A percentile compares a stretch with the other conserved stretches of the same genome.
These are phyloP conservation scores for Hipposideros larvatus DNA, from an alignment of 2,797 vertebrate species.

Conservation along the genomic window DNA sequence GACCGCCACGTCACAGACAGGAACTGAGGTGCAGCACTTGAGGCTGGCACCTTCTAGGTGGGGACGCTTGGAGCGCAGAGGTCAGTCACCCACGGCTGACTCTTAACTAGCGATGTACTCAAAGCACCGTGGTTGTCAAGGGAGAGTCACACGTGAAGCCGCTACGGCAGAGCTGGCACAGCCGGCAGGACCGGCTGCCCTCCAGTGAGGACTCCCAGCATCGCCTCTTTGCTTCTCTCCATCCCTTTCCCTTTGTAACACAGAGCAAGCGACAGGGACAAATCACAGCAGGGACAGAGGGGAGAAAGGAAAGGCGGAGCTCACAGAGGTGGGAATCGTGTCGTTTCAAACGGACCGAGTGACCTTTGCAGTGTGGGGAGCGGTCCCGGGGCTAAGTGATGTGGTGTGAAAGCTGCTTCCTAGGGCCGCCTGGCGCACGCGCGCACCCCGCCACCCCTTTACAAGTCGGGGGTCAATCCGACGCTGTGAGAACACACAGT, in stretches of 20 bases:
- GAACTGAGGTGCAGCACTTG: background rate
- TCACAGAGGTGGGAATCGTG: background rate
- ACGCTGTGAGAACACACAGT: background rate
- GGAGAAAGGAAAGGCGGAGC: background rate
- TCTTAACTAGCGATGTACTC: rapidly evolving
- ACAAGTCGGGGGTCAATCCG: rapidly evolving
- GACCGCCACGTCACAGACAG: rapidly evolving
- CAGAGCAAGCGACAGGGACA: rapidly evolving
- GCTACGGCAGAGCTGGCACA: rapidly evolving
- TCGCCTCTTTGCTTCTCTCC: rapidly evolving
- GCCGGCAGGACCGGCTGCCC: rapidly evolving
- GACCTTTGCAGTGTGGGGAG: rapidly evolving
- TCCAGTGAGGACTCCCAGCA: background rate
- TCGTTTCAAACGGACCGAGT: background rate
- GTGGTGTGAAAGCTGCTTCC: rapidly evolving
- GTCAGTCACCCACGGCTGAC: rapidly evolving
- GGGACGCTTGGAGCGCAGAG: background rate
- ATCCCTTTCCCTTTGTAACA: rapidly evolving
- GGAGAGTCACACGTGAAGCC: rapidly evolving
- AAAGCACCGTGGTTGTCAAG: rapidly evolving
- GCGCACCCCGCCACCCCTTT: no score
- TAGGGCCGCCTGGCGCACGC: background rate
- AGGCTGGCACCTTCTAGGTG: background rate
- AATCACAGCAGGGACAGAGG: rapidly evolving
- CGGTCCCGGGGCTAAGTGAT: rapidly evolving